A percentile compares a stretch with the other conserved stretches of the same genome.
These are phyloP conservation scores for Dorcus hopei DNA, from an alignment of 2,888 invertebrate genomes.

Conservation along the genomic window DNA sequence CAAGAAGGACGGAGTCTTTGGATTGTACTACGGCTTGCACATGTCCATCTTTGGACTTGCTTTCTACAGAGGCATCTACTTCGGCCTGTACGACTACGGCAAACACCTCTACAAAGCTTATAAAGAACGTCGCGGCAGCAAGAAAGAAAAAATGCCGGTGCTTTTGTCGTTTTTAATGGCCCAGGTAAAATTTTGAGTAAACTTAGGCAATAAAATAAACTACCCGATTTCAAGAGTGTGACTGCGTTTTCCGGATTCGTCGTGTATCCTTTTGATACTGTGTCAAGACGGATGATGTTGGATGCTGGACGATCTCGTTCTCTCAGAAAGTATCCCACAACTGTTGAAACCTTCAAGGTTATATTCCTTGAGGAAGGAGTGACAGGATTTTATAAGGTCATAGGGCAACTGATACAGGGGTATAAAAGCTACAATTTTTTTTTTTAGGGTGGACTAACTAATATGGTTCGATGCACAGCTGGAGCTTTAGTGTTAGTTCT, in stretches of 20 bases:
- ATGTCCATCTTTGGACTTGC: constrained; percentile 17
- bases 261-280: constrained; percentile 24
- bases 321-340: constrained; percentile 5
- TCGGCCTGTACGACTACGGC: constrained; percentile 20
- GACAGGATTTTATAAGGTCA: constrained; percentile 21
- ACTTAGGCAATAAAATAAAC: too few species aligned
- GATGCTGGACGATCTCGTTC: constrained; percentile 18
- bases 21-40: constrained; percentile 20
- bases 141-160: constrained; percentile 12
- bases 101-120: constrained; percentile 11
- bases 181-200: constrained; percentile 8
- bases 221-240: not conserved
- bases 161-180: constrained; percentile 13
- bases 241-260: constrained; percentile 16
- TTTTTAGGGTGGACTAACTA: constrained; percentile 19
- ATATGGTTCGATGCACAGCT: constrained; percentile 20
- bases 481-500: constrained; percentile 24
- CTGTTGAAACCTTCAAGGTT: constrained; percentile 3
- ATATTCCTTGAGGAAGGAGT: constrained; percentile 18
- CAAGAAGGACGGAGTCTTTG: constrained; percentile 18
- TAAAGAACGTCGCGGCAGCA: not conserved
- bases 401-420: not conserved
- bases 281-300: constrained; percentile 19
- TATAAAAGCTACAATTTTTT: not conserved
- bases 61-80: constrained; percentile 24